These are phyloP conservation scores for Ephestia elutella DNA, from an alignment of 1,140 invertebrate species.

Conservation along the genomic window DNA sequence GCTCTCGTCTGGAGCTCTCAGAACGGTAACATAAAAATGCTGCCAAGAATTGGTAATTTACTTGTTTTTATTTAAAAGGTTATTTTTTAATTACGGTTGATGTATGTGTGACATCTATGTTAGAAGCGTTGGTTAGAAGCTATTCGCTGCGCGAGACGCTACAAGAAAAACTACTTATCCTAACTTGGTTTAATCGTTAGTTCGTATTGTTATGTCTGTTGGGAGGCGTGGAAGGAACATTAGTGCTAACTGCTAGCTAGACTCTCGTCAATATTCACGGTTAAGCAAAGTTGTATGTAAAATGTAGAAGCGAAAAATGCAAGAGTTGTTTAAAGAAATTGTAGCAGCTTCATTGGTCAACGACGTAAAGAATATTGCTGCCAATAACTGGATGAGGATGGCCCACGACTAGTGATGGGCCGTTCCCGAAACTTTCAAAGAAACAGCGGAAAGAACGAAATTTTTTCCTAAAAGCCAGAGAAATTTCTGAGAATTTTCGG, in stretches of 20 bases:
- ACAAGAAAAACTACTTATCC: constrained; percentile 72
- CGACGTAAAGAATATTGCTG: too few relatives aligned
- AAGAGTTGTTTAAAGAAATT: neutral
- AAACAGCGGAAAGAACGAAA: too few relatives aligned
- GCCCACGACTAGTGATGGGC: too few relatives aligned
- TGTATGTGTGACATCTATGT: neutral
- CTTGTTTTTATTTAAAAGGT: neutral
- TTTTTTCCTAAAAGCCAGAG: too few relatives aligned
- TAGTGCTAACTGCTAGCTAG: neutral
- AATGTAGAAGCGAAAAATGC: neutral
- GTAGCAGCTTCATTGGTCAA: too few relatives aligned
- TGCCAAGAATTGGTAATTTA: neutral
- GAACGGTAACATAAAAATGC: too few relatives aligned
- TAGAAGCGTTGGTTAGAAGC: neutral
- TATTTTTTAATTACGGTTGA: neutral
- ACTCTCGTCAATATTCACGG: neutral
- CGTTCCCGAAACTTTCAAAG: too few relatives aligned
- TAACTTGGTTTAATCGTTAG: constrained; percentile 63
- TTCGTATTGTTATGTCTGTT: constrained; percentile 54
- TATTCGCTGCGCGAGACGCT: constrained; percentile 27
- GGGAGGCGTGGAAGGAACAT: too few relatives aligned
- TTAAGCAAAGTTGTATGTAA: neutral
- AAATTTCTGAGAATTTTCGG: too few relatives aligned
- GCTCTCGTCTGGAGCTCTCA: too few relatives aligned
- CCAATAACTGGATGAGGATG: too few relatives aligned